Percentiles rank a stretch among this genome's conserved stretches.
Evolutionary conservation across 2,888 invertebrate species (phyloP).

Genomic region (Daptonema setosum): DNA sequence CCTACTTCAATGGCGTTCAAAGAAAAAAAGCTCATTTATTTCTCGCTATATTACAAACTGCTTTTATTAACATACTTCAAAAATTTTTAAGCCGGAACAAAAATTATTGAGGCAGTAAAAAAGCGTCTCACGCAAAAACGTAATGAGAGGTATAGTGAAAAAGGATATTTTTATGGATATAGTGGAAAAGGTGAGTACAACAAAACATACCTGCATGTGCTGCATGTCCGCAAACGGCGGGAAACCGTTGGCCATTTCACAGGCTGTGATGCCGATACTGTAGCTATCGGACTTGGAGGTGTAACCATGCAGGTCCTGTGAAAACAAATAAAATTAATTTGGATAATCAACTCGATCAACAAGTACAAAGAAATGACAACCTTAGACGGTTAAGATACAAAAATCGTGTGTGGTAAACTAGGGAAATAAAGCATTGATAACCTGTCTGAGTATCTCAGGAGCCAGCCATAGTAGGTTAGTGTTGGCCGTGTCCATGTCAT

Average conservation of each 20-base stretch:
- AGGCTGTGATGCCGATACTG: slow-evolving; percentile 63
- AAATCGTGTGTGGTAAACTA: too few relatives aligned
- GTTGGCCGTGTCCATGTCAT: slow-evolving; percentile 49
- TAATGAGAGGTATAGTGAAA: too few relatives aligned
- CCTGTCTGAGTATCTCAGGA: slow-evolving; percentile 69
- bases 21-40: too few relatives aligned
- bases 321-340: too few relatives aligned
- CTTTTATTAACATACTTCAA: too few relatives aligned
- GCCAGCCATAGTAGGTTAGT: slow-evolving; percentile 68
- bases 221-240: slow-evolving; percentile 65
- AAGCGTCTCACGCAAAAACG: too few relatives aligned
- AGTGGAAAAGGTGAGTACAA: not conserved
- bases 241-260: slow-evolving; percentile 67
- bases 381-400: not conserved
- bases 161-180: too few relatives aligned
- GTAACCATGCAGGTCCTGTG: slow-evolving; percentile 52
- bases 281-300: slow-evolving; percentile 73
- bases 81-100: too few relatives aligned
- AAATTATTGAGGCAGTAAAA: too few relatives aligned
- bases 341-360: not conserved
- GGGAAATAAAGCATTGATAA: too few relatives aligned
- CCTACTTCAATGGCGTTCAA: too few relatives aligned
- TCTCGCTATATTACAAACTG: too few relatives aligned
- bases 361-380: not conserved
- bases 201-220: slow-evolving; percentile 39